Conservation (phyloP, 2,113 vertebrate genomes). For the Ploceus nigricollis region DNA sequence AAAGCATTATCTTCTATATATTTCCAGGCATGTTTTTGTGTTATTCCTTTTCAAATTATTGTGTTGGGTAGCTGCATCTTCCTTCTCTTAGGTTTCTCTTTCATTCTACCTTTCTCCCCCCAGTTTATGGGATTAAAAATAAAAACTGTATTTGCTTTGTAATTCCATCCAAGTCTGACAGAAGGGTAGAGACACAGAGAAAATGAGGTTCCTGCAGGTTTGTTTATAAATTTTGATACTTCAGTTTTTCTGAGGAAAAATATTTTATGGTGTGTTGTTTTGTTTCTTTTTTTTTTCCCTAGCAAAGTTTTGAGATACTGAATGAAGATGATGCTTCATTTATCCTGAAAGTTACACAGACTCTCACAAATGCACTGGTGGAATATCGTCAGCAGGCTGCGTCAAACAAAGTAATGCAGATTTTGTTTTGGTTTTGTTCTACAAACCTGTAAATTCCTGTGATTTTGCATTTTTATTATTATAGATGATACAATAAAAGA, state of each 20-base stretch:
- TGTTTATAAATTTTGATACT: background rate
- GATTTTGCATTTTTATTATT: background rate
- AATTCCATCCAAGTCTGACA: background rate
- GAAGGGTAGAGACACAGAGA: background rate
- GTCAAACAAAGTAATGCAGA: conserved; percentile 13
- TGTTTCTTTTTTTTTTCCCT: background rate
- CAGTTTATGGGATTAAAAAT: background rate
- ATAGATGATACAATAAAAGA: background rate
- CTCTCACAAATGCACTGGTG: conserved; percentile 49
- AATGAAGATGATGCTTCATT: conserved; percentile 64
- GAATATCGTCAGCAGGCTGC: conserved; percentile 35
- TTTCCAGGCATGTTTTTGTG: background rate
- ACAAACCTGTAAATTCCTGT: background rate
- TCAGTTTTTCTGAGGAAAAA: background rate
- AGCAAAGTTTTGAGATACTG: conserved; percentile 63
- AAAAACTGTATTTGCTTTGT: background rate
- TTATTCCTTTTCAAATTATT: background rate
- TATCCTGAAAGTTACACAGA: conserved; percentile 61
- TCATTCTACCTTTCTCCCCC: background rate
- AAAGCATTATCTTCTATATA: background rate
- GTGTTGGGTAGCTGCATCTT: background rate
- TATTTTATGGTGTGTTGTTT: background rate
- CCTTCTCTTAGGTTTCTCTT: background rate
- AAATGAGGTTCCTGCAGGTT: background rate
- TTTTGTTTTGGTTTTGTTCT: background rate